Evolutionary conservation across 2,113 vertebrate genomes (phyloP).

Genomic region (Megaceryle maxima): DNA sequence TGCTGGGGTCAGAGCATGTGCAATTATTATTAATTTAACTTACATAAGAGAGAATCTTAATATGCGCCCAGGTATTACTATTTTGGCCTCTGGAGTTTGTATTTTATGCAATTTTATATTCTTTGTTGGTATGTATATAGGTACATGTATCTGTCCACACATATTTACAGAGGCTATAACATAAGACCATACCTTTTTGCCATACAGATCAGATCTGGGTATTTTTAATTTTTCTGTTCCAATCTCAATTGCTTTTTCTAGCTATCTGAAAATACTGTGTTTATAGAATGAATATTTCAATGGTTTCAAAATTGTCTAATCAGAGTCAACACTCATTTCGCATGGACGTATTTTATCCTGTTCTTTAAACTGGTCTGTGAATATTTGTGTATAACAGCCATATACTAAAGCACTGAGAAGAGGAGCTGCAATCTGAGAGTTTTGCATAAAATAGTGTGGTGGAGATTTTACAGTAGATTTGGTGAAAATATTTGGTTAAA

Average conservation of each 20-base stretch:
- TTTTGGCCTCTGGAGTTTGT: not conserved
- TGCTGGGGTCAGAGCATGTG: rapidly evolving
- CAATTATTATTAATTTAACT: not conserved
- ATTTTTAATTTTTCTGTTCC: not conserved
- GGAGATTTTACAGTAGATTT: not conserved
- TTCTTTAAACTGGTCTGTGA: not conserved
- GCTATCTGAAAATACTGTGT: not conserved
- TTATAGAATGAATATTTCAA: not conserved
- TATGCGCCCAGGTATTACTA: not conserved
- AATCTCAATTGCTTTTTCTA: not conserved
- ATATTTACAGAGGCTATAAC: not conserved
- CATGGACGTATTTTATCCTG: not conserved
- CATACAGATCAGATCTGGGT: not conserved
- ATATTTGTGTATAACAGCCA: not conserved
- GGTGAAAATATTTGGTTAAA: not conserved
- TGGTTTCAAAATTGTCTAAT: not conserved
- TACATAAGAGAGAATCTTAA: not conserved
- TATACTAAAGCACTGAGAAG: not conserved
- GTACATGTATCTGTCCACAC: too few species aligned
- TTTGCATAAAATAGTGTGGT: not conserved
- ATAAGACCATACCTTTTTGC: not conserved
- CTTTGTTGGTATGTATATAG: not conserved
- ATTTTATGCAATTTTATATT: not conserved
- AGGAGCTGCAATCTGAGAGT: not conserved
- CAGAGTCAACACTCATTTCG: not conserved